Evolutionary conservation across 1,140 invertebrate genomes (phyloP).

Genomic region (Danaus melanippus): DNA sequence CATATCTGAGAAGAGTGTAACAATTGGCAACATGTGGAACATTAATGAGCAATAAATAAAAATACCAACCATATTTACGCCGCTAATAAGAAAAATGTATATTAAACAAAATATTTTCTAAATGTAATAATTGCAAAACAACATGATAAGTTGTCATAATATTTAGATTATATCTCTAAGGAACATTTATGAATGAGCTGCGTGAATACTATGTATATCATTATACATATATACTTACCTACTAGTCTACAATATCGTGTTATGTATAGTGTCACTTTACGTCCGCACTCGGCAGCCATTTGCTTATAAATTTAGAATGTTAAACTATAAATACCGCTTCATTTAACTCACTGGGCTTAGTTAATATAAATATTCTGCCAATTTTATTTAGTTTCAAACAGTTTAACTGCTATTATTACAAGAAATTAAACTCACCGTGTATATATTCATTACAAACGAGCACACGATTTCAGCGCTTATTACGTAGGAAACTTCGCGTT

Average conservation of each 20-base stretch:
- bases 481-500: slow-evolving; percentile 66
- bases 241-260: slow-evolving; percentile 21
- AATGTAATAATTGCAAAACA: no score
- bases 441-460: slow-evolving; percentile 54
- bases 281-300: slow-evolving; percentile 70
- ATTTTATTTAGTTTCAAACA: slow-evolving; percentile 15
- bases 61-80: no score
- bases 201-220: slow-evolving; percentile 11
- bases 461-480: slow-evolving; percentile 71
- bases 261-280: slow-evolving; percentile 55
- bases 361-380: slow-evolving; percentile 11
- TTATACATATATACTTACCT: slow-evolving; percentile 23
- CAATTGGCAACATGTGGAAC: no score
- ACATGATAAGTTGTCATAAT: no score
- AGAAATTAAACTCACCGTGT: slow-evolving; percentile 59
- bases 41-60: no score
- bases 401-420: slow-evolving; percentile 25
- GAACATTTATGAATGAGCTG: slow-evolving; percentile 12
- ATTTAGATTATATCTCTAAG: background rate
- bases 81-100: no score
- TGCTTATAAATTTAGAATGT: slow-evolving; percentile 69
- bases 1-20: no score
- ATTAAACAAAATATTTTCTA: no score
- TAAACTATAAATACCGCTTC: slow-evolving; percentile 51
- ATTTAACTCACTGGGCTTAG: slow-evolving; percentile 20